Conservation (phyloP, 2,888 invertebrate genomes). For the Mimas tiliae region DNA sequence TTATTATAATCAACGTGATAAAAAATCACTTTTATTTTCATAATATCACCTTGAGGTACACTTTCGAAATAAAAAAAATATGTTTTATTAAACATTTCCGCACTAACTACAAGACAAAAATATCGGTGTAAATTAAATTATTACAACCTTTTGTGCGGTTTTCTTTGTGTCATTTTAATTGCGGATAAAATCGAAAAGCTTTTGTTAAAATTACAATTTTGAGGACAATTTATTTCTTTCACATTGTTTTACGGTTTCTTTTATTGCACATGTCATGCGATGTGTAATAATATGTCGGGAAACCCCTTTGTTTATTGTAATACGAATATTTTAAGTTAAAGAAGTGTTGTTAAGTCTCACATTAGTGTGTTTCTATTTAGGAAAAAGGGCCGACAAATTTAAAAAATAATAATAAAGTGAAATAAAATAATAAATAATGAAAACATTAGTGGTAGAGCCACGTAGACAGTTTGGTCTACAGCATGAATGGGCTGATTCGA, state of each 20-base stretch:
- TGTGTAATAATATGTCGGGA: background rate
- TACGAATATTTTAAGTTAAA: too few species aligned
- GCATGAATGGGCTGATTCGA: too few species aligned
- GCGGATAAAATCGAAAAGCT: background rate
- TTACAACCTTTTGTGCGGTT: background rate
- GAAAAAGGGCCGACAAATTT: too few species aligned
- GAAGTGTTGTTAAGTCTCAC: too few species aligned
- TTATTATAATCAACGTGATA: too few species aligned
- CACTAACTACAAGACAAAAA: slow-evolving; percentile 10
- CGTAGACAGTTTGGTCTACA: too few species aligned
- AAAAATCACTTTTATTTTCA: background rate
- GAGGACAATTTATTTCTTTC: slow-evolving; percentile 7
- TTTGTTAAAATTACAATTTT: background rate
- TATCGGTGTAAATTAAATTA: slow-evolving; percentile 7
- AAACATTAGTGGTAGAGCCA: too few species aligned
- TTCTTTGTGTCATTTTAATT: slow-evolving; percentile 3
- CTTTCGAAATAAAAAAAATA: background rate
- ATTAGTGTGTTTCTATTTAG: too few species aligned
- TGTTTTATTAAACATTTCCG: background rate
- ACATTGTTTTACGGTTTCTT: background rate
- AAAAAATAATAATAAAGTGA: too few species aligned
- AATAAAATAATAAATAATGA: too few species aligned
- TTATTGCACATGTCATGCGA: background rate
- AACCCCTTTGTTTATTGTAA: background rate
- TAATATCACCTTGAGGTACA: background rate